phyloP scores from a whole-genome alignment of 2,888 invertebrate genomes.

The Spodoptera picta region DNA sequence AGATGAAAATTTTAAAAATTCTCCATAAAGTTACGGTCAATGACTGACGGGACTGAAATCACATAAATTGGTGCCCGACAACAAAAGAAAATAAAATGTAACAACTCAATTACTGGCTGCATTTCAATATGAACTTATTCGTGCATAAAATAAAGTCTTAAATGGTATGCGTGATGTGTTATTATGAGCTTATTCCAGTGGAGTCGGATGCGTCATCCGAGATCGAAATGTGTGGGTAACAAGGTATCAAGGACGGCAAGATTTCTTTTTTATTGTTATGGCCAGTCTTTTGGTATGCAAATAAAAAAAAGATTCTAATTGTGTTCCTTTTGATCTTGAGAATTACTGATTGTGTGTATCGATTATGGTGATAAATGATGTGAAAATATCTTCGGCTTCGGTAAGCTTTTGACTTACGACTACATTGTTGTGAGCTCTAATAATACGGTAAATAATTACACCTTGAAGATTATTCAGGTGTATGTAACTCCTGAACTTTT shows the following conservation, averaged over 20 bases:
- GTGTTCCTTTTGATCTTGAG: constrained; percentile 56
- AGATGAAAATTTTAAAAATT: constrained; percentile 63
- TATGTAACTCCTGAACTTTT: no score
- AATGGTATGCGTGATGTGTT: constrained; percentile 34
- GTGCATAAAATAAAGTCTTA: constrained; percentile 42
- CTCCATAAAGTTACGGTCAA: constrained; percentile 63
- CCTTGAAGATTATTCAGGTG: not conserved
- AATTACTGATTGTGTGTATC: constrained; percentile 44
- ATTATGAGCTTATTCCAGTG: constrained; percentile 51
- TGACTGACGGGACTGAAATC: constrained; percentile 66
- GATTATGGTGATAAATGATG: constrained; percentile 26
- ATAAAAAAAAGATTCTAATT: constrained; percentile 69
- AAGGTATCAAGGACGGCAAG: constrained; percentile 80
- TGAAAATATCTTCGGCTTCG: constrained; percentile 16
- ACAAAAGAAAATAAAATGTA: constrained; percentile 61
- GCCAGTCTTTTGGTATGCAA: constrained; percentile 74
- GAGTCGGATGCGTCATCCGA: constrained; percentile 74
- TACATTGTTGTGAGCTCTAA: not conserved
- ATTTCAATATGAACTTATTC: constrained; percentile 50
- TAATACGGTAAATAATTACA: not conserved
- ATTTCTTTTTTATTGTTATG: constrained; percentile 70
- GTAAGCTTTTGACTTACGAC: constrained; percentile 6
- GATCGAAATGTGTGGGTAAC: constrained; percentile 78
- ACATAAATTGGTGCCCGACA: constrained; percentile 69
- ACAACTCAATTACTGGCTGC: constrained; percentile 67